A percentile compares a stretch with the other conserved stretches of the same genome.
phyloP scores from a whole-genome alignment of 2,797 vertebrate species.

The Melanotaenia trifasciata region DNA sequence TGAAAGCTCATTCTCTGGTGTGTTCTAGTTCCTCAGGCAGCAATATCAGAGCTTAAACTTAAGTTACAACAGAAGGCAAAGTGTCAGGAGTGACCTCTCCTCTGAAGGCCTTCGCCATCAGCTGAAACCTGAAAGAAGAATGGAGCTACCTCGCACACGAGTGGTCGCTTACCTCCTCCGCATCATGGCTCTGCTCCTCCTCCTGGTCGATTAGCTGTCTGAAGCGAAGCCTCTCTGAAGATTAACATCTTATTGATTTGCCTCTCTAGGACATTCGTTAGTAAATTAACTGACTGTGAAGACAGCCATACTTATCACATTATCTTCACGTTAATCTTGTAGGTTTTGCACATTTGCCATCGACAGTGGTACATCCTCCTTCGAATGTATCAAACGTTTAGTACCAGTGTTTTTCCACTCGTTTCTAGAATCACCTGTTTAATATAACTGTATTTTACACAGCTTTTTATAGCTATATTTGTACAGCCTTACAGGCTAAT shows the following conservation, averaged over 20 bases:
- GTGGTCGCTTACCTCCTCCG: not conserved
- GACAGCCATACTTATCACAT: constrained; percentile 48
- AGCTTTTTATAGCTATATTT: not conserved
- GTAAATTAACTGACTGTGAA: constrained; percentile 47
- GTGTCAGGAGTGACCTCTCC: constrained; percentile 43
- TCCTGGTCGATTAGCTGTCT: constrained; percentile 29
- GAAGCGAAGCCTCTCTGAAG: constrained; percentile 39
- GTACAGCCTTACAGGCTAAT: constrained; percentile 4
- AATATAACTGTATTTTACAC: not conserved
- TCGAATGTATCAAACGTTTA: not conserved
- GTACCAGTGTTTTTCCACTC: constrained; percentile 19
- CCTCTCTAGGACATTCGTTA: constrained; percentile 37
- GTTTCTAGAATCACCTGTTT: not conserved
- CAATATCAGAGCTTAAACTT: constrained; percentile 72
- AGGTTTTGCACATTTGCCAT: constrained; percentile 53
- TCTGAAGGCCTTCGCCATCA: not conserved
- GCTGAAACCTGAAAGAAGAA: not conserved
- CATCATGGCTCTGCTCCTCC: not conserved
- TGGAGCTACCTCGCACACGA: not conserved
- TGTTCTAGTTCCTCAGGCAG: constrained; percentile 13
- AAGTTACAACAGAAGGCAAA: constrained; percentile 54
- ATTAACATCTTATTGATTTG: constrained; percentile 63
- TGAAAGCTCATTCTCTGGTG: not conserved
- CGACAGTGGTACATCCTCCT: not conserved
- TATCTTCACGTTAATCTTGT: constrained; percentile 43